phyloP scores from a whole-genome alignment of 2,888 invertebrate genomes.

The Aporophyla lueneburgensis region DNA sequence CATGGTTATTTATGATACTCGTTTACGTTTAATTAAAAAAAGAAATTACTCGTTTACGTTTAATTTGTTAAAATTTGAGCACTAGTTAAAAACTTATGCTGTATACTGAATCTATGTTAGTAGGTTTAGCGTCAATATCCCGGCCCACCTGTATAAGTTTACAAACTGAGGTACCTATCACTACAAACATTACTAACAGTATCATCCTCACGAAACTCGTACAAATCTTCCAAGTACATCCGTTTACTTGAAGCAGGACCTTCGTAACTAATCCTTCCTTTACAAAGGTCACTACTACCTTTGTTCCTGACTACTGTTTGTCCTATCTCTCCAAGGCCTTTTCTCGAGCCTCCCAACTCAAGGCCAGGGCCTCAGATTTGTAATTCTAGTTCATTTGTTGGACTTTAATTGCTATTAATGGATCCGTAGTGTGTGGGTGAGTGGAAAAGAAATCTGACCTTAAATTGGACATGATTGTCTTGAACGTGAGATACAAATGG shows the following conservation, averaged over 20 bases:
- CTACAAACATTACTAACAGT: not conserved
- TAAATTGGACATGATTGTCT: not conserved
- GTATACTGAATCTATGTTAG: no score
- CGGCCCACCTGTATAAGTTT: no score
- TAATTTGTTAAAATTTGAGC: no score
- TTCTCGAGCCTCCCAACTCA: conserved; percentile 6
- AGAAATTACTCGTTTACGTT: no score
- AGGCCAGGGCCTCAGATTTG: conserved; percentile 3
- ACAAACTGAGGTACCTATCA: not conserved
- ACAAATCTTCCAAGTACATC: not conserved
- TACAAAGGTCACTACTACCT: conserved; percentile 6
- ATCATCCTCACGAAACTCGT: conserved; percentile 3
- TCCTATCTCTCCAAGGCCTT: not conserved
- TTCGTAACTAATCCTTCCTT: conserved; percentile 9
- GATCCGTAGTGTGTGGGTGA: not conserved
- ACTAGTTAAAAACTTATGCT: no score
- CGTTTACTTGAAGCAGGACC: not conserved
- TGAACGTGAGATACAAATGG: not conserved
- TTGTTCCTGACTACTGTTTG: not conserved
- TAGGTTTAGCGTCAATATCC: no score
- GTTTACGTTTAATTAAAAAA: no score
- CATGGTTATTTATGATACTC: no score
- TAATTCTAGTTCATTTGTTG: conserved; percentile 18
- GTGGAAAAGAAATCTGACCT: not conserved
- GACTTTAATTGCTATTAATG: conserved; percentile 37